A percentile compares a stretch with the other conserved stretches of the same genome.
phyloP scores from a whole-genome alignment of 2,113 vertebrate genomes.

The Nycticryphes semicollaris region DNA sequence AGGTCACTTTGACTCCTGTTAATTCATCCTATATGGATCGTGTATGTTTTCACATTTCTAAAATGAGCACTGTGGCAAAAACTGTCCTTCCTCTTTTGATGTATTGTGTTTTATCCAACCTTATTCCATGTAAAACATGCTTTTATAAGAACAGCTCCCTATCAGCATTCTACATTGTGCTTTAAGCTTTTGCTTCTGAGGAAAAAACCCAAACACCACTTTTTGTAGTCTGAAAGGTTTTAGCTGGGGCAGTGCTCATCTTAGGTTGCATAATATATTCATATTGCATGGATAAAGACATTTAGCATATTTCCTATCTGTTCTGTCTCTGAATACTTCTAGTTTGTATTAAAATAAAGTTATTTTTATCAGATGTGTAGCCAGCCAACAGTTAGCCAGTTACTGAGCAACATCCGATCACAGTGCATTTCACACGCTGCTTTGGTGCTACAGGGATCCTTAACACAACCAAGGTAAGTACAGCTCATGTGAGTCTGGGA shows the following conservation, averaged over 20 bases:
- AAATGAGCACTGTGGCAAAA: background rate
- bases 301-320: background rate
- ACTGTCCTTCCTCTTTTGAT: background rate
- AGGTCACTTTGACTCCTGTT: background rate
- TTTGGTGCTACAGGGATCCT: slow-evolving; percentile 91
- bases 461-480: slow-evolving; percentile 92
- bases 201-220: background rate
- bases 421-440: slow-evolving; percentile 98
- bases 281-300: background rate
- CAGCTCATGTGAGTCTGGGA: background rate
- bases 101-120: background rate
- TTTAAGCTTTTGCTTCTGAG: background rate
- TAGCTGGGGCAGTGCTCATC: background rate
- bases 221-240: background rate
- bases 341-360: slow-evolving; percentile 70
- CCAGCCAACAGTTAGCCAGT: slow-evolving; percentile 95
- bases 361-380: slow-evolving; percentile 87
- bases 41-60: background rate
- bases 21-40: background rate
- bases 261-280: background rate
- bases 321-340: background rate
- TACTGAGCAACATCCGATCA: slow-evolving; percentile 98
- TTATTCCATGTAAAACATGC: background rate
- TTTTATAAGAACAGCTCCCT: background rate
- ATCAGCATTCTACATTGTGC: background rate